Conservation (phyloP, 2,888 invertebrate species). For the Stenurella melanura region DNA sequence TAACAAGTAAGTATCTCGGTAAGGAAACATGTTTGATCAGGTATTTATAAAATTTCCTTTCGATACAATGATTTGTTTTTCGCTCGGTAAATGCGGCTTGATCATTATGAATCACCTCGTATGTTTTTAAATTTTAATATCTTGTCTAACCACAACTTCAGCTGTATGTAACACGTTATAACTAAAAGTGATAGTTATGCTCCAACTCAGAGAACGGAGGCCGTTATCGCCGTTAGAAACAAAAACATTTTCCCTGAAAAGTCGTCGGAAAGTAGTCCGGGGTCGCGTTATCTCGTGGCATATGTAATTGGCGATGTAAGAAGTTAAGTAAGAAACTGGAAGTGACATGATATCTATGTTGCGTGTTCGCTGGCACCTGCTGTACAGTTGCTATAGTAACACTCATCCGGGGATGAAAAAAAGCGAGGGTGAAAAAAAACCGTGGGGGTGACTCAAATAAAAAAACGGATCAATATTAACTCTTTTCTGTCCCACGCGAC, state of each 20-base stretch:
- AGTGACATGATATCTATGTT: conserved; percentile 73
- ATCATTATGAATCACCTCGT: too few species aligned
- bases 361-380: conserved; percentile 75
- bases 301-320: conserved; percentile 65
- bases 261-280: neutral
- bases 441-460: conserved; percentile 80
- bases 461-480: conserved; percentile 83
- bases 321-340: conserved; percentile 69
- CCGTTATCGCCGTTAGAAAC: neutral
- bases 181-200: neutral
- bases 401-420: conserved; percentile 77
- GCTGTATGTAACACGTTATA: neutral
- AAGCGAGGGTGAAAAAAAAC: conserved; percentile 76
- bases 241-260: conserved; percentile 27
- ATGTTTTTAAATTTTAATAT: neutral
- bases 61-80: too few species aligned
- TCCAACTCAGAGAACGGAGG: neutral
- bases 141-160: neutral
- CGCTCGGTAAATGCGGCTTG: too few species aligned
- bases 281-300: conserved; percentile 24
- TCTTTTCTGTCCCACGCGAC: conserved; percentile 75
- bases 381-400: conserved; percentile 80
- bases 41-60: too few species aligned
- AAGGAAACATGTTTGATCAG: too few species aligned
- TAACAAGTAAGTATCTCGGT: too few species aligned